A percentile compares a stretch with the other conserved stretches of the same genome.
These are phyloP conservation scores for Lamellibrachia luymesi DNA, from an alignment of 1,140 invertebrate species.

Conservation along the genomic window DNA sequence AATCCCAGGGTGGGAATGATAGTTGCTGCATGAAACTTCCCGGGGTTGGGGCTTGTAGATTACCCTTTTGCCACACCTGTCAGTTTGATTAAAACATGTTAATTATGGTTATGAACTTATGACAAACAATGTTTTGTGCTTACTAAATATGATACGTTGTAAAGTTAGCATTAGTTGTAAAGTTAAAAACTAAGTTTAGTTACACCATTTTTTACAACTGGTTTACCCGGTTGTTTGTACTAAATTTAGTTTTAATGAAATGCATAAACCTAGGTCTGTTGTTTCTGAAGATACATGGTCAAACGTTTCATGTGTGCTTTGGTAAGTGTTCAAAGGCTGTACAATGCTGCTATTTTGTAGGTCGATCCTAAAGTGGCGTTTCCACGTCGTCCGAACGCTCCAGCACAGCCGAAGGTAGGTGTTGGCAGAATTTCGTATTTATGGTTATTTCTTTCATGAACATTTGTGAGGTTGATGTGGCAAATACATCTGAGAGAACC, in stretches of 20 bases:
- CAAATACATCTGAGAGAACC: too few species aligned
- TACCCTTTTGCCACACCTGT: too few species aligned
- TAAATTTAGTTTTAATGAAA: too few species aligned
- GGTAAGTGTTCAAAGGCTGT: background rate
- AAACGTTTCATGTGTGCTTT: background rate
- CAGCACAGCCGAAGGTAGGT: constrained; percentile 24
- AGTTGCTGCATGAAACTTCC: background rate
- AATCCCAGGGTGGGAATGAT: background rate
- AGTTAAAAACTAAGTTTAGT: background rate
- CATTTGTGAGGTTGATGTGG: too few species aligned
- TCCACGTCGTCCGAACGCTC: constrained; percentile 18
- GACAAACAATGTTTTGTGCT: too few species aligned
- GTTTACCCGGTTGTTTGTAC: background rate
- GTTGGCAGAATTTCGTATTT: background rate
- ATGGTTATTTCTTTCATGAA: too few species aligned
- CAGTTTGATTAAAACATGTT: background rate
- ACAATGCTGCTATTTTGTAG: constrained; percentile 12
- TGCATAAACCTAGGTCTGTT: too few species aligned
- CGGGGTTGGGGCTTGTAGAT: too few species aligned
- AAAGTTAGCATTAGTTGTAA: background rate
- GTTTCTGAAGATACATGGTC: too few species aligned
- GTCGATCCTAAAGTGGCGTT: constrained; percentile 26
- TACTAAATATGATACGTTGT: background rate
- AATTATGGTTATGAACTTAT: background rate
- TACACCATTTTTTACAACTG: background rate